Evolutionary conservation across 2,797 vertebrate genomes (phyloP), one percentile per base, ranked within the genome.

Genomic region (Garrulus glandarius): DNA sequence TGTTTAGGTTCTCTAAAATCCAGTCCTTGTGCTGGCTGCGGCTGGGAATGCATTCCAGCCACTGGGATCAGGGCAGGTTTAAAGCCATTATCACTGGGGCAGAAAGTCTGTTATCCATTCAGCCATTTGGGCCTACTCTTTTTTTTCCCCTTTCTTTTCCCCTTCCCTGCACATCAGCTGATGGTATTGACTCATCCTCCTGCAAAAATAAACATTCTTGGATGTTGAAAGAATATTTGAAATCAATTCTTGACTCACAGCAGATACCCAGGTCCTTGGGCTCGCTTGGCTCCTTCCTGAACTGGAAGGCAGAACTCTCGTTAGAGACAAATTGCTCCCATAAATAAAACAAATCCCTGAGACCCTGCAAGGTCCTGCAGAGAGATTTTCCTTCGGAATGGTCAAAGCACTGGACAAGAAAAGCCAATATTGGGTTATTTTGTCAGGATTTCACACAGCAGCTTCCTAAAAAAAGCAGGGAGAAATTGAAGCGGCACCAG

Each of bases 171-270:
- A 13, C 72, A 56, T 86, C 64, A 80, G 82, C 76, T 93, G 91
- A 86, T 0, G 10, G 24, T 68, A 88, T 88, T 92, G 95, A 86
- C 83, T 97, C 87, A 88, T 81, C 69, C 69, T 64, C 69, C 74
- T 37, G 63, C 59, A 65, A 78, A 94, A 89, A 89, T 81, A 80
- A 88, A 88, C 76, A 59, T 69, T 90, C 87, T 57, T 86, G 90
- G 89, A 50, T 81, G 76, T 57, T 21, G 74, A 74, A 50, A 93
- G 70, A 44, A 30, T 46, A 93, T 89, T 61, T 78, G 86, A 92
- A 95, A 95, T 88, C 95, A 89, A 80, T 79, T 36, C 76, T 60
- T 86, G 85, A 64, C 79, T 91, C 84, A 52, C 53, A 77, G 82
- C 65, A 85, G 77, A 72, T 24, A 79, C 16, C 75, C 69, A 52